Base-by-base conservation (phyloP, 2,888 invertebrate species). In the Drosophila ezoana region DNA sequence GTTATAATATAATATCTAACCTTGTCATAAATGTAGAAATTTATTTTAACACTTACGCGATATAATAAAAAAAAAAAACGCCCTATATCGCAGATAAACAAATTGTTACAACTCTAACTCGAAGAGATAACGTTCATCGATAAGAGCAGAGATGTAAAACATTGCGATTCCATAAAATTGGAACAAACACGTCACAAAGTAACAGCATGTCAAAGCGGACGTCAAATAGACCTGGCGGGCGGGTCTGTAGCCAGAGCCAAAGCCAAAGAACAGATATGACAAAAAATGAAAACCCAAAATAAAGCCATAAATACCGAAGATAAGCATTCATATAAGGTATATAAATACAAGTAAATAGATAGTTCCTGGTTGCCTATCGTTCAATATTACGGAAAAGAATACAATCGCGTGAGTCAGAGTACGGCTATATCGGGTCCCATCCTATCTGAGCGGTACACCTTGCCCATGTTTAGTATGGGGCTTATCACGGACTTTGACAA, bases 401-500 rank as follows among this genome's bases (percentile, higher is more conserved):
- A 37, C 64, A 44, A 32, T 52, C 14, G 48, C 23, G 54, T 81
- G 80, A 81, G 62, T 81, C 87, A 76, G 49, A n/a, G 2, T 8
- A 14, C 10, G 10, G 37, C 38, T 14, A 45, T 16, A 38, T 52
- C 20, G 18, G n/a, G 16, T 18, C n/a, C 38, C 60, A 64, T 14
- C 16, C 38, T 64, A 64, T 59, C 41, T 40, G 37, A 8, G 35
- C 13, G 47, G 73, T 77, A 72, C 73, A 74, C 74, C 73, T 76
- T 76, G 59, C 43, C 23, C 38, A 38, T 43, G 44, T 40, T 72
- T 62, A 58, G 49, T 45, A 13, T 56, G 43, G 48, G 44, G 48
- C 35, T 75, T 73, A 73, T 44, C 41, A n/a, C 10, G 41, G 74
- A 75, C 79, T 78, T 75, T 74, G 79, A 78, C 47, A 57, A 68